Percentiles rank a stretch among this genome's conserved stretches.
These are phyloP conservation scores for Pristionchus japonicus DNA, from an alignment of 2,888 invertebrate species.

Conservation along the genomic window DNA sequence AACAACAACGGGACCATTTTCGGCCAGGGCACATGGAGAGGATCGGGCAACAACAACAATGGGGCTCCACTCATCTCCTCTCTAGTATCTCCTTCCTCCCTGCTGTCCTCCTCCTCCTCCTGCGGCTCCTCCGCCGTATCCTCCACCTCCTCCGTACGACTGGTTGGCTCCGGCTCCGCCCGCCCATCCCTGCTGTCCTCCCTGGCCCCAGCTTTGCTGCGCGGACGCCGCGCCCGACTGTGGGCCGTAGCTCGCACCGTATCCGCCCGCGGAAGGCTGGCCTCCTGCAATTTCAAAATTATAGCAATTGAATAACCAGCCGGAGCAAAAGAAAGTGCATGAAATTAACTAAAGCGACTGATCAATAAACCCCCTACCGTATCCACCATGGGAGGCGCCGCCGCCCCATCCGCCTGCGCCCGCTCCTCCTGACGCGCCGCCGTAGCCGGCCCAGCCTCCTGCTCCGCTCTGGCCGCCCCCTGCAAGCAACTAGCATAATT, in stretches of 20 bases:
- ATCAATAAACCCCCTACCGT: neutral
- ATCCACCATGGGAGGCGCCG: neutral
- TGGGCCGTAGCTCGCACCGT: no score
- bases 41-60: no score
- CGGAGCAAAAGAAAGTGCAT: no score
- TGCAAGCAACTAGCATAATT: neutral
- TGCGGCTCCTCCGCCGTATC: slow-evolving; percentile 36
- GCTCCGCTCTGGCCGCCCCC: neutral
- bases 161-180: slow-evolving; percentile 1
- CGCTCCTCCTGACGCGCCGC: neutral
- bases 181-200: neutral
- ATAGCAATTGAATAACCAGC: no score
- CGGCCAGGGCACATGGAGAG: neutral
- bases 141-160: slow-evolving; percentile 25
- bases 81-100: slow-evolving; percentile 5
- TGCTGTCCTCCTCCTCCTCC: neutral
- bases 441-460: neutral
- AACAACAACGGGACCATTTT: no score
- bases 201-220: neutral
- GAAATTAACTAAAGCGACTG: neutral
- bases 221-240: no score
- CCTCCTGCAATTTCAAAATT: neutral
- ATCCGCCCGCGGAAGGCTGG: neutral
- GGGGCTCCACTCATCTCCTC: neutral
- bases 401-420: neutral